Conservation (phyloP, 2,113 vertebrate species). For the Hemicordylus capensis region DNA sequence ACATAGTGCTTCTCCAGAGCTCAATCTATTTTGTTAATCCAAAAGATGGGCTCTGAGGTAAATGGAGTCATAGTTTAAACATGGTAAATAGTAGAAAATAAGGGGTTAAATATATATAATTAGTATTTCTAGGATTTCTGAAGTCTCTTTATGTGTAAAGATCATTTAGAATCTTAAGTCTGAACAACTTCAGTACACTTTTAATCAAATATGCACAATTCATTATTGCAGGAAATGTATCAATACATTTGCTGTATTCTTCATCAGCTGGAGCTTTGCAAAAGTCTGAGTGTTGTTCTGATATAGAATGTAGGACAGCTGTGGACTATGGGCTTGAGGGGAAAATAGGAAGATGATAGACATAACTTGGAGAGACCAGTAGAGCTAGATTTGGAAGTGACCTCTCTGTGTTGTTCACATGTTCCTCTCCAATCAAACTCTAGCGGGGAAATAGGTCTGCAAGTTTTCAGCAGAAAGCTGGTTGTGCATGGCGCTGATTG, state of each 20-base stretch:
- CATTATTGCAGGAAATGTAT: neutral
- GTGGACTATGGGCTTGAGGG: neutral
- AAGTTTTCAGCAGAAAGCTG: neutral
- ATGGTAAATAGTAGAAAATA: neutral
- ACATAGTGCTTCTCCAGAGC: neutral
- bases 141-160: neutral
- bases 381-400: neutral
- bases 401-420: neutral
- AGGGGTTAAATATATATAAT: neutral
- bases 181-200: neutral
- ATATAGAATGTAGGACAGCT: neutral
- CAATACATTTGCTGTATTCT: neutral
- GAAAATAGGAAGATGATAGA: neutral
- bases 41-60: neutral
- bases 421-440: neutral
- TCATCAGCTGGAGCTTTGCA: neutral
- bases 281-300: neutral
- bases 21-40: slow-evolving; percentile 17
- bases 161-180: neutral
- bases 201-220: neutral
- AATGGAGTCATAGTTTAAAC: neutral
- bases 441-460: neutral
- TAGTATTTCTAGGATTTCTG: neutral
- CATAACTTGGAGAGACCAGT: neutral
- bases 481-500: neutral